Base-by-base conservation (phyloP, 2,888 invertebrate genomes). In the Diarsia brunnea region DNA sequence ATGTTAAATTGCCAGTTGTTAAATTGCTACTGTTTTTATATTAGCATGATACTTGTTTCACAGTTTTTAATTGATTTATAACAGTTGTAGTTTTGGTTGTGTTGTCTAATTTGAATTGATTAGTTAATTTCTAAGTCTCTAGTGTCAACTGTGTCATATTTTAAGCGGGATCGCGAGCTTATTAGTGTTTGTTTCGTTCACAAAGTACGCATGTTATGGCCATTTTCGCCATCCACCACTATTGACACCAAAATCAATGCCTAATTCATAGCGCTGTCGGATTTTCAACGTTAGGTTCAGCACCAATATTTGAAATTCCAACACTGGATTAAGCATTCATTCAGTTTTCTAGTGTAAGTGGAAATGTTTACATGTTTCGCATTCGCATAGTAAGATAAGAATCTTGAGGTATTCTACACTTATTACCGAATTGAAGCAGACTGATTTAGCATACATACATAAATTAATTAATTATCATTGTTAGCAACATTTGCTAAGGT, bases 11-110 rank as follows among this genome's bases (percentile, higher is more conserved):
- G 69, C 81, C 78, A 82, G 86, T 84, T 77, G 75, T 87, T n/a
- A n/a, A n/a, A n/a, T n/a, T n/a, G 76, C 82, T 89, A 80, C 86
- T 87, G 83, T 90, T 84, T 85, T 88, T 75, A 77, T 81, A 78
- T 81, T 84, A 82, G 82, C 78, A 65, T 85, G 72, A 82, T 84
- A 78, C 24, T 73, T 86, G 75, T 86, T 87, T 87, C 85, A 90
- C 89, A 85, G 86, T 86, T 89, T 89, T 88, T 86, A 86, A 82
- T 82, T 75, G 61, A 60, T 81, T 74, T 75, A 58, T 84, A 55
- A 51, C 66, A 31, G 60, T 51, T 51, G 31, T 64, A 31, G 16
- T 24, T 27, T 68, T 65, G 16, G n/a, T 58, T 82, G 31, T 82
- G 10, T 66, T 31, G 14, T 78, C 78, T 53, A 65, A 65, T 82